These are phyloP conservation scores for Dasysyrphus albostriatus DNA, from an alignment of 2,888 invertebrate species.

Conservation along the genomic window DNA sequence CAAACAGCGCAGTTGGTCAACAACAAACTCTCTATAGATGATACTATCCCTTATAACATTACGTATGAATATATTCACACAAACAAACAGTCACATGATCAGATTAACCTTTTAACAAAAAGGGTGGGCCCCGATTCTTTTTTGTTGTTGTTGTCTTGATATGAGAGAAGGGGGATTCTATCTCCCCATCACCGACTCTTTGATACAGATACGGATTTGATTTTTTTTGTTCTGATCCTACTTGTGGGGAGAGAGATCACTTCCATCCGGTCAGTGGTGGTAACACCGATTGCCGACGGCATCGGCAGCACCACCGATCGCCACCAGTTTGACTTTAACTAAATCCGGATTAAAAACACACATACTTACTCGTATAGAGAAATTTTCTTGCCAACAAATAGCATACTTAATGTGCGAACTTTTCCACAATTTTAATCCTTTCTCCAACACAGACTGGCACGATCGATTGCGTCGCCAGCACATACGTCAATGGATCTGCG, in stretches of 20 bases:
- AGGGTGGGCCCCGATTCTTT: slow-evolving; percentile 57
- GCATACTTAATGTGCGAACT: slow-evolving; percentile 74
- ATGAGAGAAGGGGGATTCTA: slow-evolving; percentile 23
- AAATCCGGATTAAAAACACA: slow-evolving; percentile 70
- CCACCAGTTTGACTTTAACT: slow-evolving; percentile 34
- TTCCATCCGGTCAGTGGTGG: slow-evolving; percentile 56
- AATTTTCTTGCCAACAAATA: slow-evolving; percentile 47
- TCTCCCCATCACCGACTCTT: neutral
- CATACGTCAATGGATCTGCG: slow-evolving; percentile 18
- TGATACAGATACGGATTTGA: slow-evolving; percentile 55
- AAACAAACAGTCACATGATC: slow-evolving; percentile 66
- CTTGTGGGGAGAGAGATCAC: slow-evolving; percentile 44
- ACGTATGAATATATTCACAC: neutral
- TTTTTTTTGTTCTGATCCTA: slow-evolving; percentile 63
- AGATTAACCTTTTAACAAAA: slow-evolving; percentile 71
- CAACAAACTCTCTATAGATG: neutral
- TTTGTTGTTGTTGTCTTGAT: neutral
- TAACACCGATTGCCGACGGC: neutral
- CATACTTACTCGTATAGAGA: neutral
- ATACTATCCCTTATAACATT: slow-evolving; percentile 54
- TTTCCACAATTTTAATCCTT: slow-evolving; percentile 70
- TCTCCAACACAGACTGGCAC: slow-evolving; percentile 51
- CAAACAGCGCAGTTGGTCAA: slow-evolving; percentile 71
- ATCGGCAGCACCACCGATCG: slow-evolving; percentile 1
- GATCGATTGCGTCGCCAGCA: slow-evolving; percentile 54